Conservation (phyloP, 2,888 invertebrate genomes). For the Diarsia brunnea region DNA sequence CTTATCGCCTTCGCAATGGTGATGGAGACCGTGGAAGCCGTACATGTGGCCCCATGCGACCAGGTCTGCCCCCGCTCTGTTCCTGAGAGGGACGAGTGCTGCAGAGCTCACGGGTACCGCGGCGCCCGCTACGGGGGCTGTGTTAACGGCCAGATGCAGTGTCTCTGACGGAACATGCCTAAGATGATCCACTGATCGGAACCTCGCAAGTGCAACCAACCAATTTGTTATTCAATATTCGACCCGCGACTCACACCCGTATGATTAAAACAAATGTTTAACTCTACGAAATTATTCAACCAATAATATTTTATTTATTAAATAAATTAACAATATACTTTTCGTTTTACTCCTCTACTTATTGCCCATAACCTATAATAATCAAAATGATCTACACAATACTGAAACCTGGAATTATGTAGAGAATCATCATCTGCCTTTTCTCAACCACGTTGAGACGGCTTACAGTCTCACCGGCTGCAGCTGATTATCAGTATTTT, state of each 20-base stretch:
- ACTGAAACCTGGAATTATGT: not conserved
- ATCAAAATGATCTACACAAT: not conserved
- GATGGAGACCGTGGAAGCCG: constrained; percentile 25
- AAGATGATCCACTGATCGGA: not conserved
- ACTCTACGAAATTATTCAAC: too few species aligned
- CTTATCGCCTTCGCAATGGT: constrained; percentile 51
- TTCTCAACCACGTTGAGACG: too few species aligned
- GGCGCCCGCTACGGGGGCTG: not conserved
- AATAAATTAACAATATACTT: not conserved
- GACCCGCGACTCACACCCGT: too few species aligned
- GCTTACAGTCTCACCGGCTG: too few species aligned
- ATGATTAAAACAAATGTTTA: not conserved
- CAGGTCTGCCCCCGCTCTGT: constrained; percentile 25
- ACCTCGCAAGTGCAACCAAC: not conserved
- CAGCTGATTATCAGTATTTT: too few species aligned
- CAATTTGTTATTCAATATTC: not conserved
- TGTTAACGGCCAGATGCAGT: constrained; percentile 4
- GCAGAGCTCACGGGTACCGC: constrained; percentile 35
- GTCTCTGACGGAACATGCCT: constrained; percentile 6
- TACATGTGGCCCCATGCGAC: constrained; percentile 32
- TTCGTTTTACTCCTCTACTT: not conserved
- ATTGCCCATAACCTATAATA: not conserved
- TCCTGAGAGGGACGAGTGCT: constrained; percentile 32
- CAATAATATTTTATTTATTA: constrained; percentile 7
- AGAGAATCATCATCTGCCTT: not conserved